Conservation (phyloP, 2,797 vertebrate genomes). For the Onychomys arenicola region DNA sequence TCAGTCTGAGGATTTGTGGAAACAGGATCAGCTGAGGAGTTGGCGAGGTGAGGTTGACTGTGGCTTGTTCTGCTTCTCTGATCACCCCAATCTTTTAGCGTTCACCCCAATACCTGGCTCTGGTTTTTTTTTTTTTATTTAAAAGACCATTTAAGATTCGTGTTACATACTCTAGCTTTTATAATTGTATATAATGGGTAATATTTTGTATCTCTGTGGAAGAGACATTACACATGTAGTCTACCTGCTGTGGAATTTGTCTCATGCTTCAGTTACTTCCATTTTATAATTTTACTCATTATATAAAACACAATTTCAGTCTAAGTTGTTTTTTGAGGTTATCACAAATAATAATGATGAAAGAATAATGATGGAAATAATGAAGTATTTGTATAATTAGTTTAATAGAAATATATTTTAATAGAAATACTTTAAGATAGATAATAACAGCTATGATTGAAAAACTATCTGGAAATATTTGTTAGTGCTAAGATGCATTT, state of each 20-base stretch:
- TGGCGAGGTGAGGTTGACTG: too few species aligned
- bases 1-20: too few species aligned
- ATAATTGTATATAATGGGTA: slow-evolving; percentile 22
- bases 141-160: too few species aligned
- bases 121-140: too few species aligned
- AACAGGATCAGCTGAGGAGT: too few species aligned
- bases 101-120: too few species aligned
- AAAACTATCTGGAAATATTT: slow-evolving; percentile 45
- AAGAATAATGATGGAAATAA: slow-evolving; percentile 61
- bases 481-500: slow-evolving; percentile 18
- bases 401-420: slow-evolving; percentile 48
- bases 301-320: slow-evolving; percentile 44
- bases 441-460: slow-evolving; percentile 17
- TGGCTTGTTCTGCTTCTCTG: too few species aligned
- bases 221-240: background rate
- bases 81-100: too few species aligned
- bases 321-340: slow-evolving; percentile 47
- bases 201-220: slow-evolving; percentile 53
- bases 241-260: slow-evolving; percentile 13
- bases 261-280: slow-evolving; percentile 3
- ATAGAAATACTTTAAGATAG: background rate
- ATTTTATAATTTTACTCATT: slow-evolving; percentile 54
- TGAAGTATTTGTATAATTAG: slow-evolving; percentile 10
- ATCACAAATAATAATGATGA: background rate
- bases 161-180: slow-evolving; percentile 33